Evolutionary conservation across 2,888 invertebrate genomes (phyloP).

Genomic region (Hydroisotoma schaefferi): DNA sequence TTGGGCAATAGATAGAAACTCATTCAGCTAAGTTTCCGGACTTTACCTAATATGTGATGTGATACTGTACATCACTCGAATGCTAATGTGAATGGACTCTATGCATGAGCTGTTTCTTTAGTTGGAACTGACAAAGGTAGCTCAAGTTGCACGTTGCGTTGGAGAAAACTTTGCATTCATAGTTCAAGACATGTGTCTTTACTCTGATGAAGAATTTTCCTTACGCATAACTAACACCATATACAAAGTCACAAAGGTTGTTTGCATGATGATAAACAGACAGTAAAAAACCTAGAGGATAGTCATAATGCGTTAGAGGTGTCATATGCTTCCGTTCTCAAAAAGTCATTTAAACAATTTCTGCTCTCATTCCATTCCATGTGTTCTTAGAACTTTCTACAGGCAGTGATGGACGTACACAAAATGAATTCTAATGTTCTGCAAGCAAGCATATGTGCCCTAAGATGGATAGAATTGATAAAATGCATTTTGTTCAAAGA

Average conservation of each 20-base stretch:
- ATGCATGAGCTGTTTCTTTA: not conserved
- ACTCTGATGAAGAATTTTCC: slow-evolving; percentile 4
- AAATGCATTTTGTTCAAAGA: slow-evolving; percentile 3
- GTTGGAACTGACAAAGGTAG: not conserved
- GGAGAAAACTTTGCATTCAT: slow-evolving; percentile 4
- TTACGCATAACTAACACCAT: not conserved
- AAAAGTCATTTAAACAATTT: slow-evolving; percentile 24
- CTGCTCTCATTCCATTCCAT: not conserved
- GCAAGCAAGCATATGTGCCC: no score
- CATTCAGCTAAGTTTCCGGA: no score
- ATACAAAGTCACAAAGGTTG: not conserved
- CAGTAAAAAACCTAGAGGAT: not conserved
- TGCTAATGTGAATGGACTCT: not conserved
- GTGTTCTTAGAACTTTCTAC: no score
- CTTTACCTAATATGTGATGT: no score
- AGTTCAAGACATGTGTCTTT: slow-evolving; percentile 6
- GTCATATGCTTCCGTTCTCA: slow-evolving; percentile 47
- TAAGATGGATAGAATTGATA: no score
- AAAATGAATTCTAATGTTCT: no score
- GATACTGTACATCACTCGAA: no score
- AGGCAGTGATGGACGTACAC: not conserved
- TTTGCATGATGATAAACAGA: no score
- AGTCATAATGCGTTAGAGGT: no score
- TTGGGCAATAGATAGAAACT: no score
- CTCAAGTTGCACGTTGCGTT: not conserved